phyloP scores from a whole-genome alignment of 2,797 vertebrate genomes.

The Trachurus trachurus region DNA sequence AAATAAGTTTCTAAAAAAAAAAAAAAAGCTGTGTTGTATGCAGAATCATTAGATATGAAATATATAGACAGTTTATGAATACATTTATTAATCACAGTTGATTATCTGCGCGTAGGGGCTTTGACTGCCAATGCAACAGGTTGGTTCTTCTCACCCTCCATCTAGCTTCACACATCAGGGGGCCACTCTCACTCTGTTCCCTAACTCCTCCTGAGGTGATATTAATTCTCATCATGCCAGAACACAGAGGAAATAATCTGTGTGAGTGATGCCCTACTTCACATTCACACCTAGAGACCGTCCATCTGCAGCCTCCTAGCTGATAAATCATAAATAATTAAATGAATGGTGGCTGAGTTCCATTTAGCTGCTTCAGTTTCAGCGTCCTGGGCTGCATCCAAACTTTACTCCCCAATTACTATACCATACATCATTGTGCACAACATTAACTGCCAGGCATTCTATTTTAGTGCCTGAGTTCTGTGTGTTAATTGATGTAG shows the following conservation, averaged over 20 bases:
- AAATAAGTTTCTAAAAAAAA: too few relatives aligned
- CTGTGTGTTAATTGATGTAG: neutral
- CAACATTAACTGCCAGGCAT: neutral
- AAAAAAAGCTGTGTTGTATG: too few relatives aligned
- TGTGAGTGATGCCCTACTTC: neutral
- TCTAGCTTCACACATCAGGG: neutral
- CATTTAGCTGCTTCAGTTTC: neutral
- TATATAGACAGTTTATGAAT: neutral
- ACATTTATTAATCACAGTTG: neutral
- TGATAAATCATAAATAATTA: neutral
- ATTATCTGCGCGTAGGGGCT: neutral
- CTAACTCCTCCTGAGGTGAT: neutral
- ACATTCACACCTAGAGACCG: neutral
- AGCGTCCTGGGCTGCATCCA: neutral
- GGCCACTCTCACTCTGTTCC: neutral
- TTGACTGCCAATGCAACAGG: neutral
- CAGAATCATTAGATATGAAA: too few relatives aligned
- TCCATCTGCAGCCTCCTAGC: neutral
- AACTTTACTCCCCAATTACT: neutral
- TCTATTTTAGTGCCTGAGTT: neutral
- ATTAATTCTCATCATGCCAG: neutral
- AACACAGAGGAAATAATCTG: neutral
- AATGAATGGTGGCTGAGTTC: neutral
- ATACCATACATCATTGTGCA: neutral
- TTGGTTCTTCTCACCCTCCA: neutral